A percentile compares a stretch with the other conserved stretches of the same genome.
Conservation (phyloP, 2,888 invertebrate species). For the Cataglyphis cursor region DNA sequence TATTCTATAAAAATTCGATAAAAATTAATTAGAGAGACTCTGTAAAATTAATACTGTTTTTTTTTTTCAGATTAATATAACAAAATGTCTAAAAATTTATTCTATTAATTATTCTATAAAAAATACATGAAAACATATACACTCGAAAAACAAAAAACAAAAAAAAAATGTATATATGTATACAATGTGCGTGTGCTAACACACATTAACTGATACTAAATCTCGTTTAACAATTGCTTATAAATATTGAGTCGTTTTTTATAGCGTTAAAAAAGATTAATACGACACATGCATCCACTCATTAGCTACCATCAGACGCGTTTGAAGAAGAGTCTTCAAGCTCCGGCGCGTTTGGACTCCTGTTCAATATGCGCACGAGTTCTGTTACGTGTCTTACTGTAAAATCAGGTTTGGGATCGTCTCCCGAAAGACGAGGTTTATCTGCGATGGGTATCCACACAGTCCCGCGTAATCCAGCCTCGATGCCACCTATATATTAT, state of each 20-base stretch:
- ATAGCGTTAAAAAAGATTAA: not conserved
- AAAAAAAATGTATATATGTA: not conserved
- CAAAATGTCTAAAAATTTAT: not conserved
- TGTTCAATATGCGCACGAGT: slow-evolving; percentile 88
- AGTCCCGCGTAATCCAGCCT: slow-evolving; percentile 92
- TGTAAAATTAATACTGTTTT: not conserved
- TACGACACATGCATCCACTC: slow-evolving; percentile 40
- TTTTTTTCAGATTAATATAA: not conserved
- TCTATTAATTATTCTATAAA: not conserved
- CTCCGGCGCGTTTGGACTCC: slow-evolving; percentile 86
- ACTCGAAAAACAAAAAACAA: slow-evolving; percentile 14
- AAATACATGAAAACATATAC: slow-evolving; percentile 4
- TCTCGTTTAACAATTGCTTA: not conserved
- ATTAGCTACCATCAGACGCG: slow-evolving; percentile 88
- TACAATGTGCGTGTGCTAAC: not conserved
- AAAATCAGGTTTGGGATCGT: slow-evolving; percentile 89
- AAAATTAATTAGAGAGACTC: not conserved
- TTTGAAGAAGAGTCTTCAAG: slow-evolving; percentile 86
- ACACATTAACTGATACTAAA: slow-evolving; percentile 6
- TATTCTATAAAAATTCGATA: not conserved
- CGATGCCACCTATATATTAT: slow-evolving; percentile 89
- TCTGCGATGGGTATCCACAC: slow-evolving; percentile 92
- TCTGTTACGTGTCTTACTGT: slow-evolving; percentile 90
- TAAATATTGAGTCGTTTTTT: not conserved
- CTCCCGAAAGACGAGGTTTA: slow-evolving; percentile 81